A percentile compares a stretch with the other conserved stretches of the same genome.
Evolutionary conservation across 2,888 invertebrate species (phyloP).

Genomic region (Philaethria dido): DNA sequence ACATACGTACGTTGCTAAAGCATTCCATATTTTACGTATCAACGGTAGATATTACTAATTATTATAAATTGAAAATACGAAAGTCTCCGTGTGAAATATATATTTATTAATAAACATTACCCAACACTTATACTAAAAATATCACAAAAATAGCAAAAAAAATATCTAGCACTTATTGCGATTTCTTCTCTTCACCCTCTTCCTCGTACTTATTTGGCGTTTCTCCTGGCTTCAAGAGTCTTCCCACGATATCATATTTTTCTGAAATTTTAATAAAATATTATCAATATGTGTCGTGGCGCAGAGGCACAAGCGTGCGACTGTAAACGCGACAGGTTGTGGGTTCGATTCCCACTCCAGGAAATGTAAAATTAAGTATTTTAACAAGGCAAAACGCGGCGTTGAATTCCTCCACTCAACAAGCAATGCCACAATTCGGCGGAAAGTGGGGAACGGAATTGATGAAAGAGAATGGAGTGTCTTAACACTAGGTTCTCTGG

Average conservation of each 20-base stretch:
- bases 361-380: too few relatives aligned
- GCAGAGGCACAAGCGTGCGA: too few relatives aligned
- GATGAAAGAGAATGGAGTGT: too few relatives aligned
- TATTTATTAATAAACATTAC: constrained; percentile 42
- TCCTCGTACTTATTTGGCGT: constrained; percentile 70
- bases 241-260: constrained; percentile 77
- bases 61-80: not conserved
- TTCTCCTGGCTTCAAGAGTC: constrained; percentile 74
- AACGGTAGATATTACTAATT: not conserved
- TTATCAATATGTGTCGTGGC: constrained; percentile 9
- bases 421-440: too few relatives aligned
- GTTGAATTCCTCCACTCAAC: too few relatives aligned
- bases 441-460: too few relatives aligned
- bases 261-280: constrained; percentile 59
- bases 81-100: constrained; percentile 21
- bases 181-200: constrained; percentile 71
- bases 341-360: too few relatives aligned
- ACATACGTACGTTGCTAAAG: too few relatives aligned
- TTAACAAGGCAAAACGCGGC: too few relatives aligned
- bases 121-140: constrained; percentile 48
- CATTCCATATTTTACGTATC: too few relatives aligned
- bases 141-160: constrained; percentile 47
- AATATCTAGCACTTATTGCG: constrained; percentile 53
- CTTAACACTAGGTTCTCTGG: too few relatives aligned
- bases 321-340: too few relatives aligned